These are phyloP conservation scores for Eupithecia centaureata DNA, from an alignment of 2,888 invertebrate species.

Conservation along the genomic window DNA sequence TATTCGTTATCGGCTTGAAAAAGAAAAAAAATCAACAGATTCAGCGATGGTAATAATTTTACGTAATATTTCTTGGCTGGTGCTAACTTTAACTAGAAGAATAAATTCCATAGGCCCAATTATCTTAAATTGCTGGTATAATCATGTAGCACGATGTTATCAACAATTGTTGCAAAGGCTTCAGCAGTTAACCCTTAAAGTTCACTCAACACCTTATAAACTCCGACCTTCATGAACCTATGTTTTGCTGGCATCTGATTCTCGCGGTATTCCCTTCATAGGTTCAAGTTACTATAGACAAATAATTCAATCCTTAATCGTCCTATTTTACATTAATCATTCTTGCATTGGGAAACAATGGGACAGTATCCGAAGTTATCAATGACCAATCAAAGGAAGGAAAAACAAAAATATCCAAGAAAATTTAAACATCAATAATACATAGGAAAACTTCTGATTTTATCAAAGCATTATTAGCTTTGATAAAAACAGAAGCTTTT, in stretches of 20 bases:
- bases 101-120: background rate
- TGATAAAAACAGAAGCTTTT: too few species aligned
- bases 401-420: background rate
- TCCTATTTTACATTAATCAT: background rate
- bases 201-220: slow-evolving; percentile 31
- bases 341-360: background rate
- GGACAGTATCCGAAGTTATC: background rate
- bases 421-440: too few species aligned
- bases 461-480: too few species aligned
- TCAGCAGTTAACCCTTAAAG: slow-evolving; percentile 29
- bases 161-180: slow-evolving; percentile 29
- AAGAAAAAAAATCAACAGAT: too few species aligned
- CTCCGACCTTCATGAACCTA: slow-evolving; percentile 49
- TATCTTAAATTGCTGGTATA: slow-evolving; percentile 9
- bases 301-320: background rate
- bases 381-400: background rate
- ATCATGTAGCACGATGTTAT: slow-evolving; percentile 24
- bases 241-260: slow-evolving; percentile 54
- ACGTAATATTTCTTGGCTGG: too few species aligned
- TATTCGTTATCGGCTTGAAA: too few species aligned
- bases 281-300: background rate
- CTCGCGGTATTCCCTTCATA: slow-evolving; percentile 55
- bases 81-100: background rate
- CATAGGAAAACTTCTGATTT: too few species aligned
- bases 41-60: too few species aligned